phyloP scores from a whole-genome alignment of 2,113 vertebrate species.

The Archilochus colubris region DNA sequence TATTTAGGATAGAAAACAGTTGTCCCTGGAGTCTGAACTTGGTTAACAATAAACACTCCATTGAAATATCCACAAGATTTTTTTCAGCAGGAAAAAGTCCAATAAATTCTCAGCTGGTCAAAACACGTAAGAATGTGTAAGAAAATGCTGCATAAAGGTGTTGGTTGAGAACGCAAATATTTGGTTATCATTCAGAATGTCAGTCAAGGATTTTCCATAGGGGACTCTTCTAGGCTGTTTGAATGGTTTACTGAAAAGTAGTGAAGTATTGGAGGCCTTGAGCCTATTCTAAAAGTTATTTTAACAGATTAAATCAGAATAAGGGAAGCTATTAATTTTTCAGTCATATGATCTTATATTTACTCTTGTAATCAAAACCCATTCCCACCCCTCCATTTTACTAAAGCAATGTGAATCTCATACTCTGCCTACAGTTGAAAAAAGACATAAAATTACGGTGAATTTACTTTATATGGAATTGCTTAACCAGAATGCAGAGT shows the following conservation, averaged over 20 bases:
- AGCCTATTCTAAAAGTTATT: constrained; percentile 59
- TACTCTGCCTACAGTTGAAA: constrained; percentile 20
- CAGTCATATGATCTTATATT: constrained; percentile 25
- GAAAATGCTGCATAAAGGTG: background rate
- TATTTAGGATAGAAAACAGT: background rate
- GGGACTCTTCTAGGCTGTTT: background rate
- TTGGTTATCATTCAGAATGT: background rate
- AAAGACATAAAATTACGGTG: constrained; percentile 25
- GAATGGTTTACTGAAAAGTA: constrained; percentile 23
- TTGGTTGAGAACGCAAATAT: background rate
- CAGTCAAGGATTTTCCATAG: background rate
- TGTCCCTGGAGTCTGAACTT: background rate
- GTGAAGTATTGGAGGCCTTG: constrained; percentile 51
- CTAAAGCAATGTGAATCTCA: constrained; percentile 6
- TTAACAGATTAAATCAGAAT: constrained; percentile 44
- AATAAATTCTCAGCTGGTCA: constrained; percentile 48
- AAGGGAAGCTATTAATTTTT: constrained; percentile 68
- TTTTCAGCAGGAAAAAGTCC: constrained; percentile 4
- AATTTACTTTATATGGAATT: constrained; percentile 29
- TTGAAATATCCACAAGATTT: constrained; percentile 35
- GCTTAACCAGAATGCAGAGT: constrained; percentile 29
- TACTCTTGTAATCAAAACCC: constrained; percentile 27
- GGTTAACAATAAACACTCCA: constrained; percentile 29
- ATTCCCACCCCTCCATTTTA: background rate
- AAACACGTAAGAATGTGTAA: background rate